These are phyloP conservation scores for Zaprionus taronus DNA, from an alignment of 1,140 invertebrate genomes.

Conservation along the genomic window DNA sequence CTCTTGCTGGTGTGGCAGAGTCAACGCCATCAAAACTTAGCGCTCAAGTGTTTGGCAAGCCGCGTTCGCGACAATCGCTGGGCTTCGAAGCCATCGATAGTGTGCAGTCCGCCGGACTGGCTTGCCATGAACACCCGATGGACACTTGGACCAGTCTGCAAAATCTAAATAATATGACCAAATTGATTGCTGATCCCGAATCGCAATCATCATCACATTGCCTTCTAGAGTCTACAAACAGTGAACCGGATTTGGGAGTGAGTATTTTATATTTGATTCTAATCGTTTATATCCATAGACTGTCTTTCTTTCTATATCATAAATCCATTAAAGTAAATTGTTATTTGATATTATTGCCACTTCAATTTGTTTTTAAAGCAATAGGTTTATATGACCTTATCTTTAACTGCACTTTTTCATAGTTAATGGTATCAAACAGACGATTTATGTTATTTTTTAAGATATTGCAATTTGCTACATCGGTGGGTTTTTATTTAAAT, in stretches of 20 bases:
- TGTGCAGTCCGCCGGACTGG: conserved; percentile 46
- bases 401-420: too few relatives aligned
- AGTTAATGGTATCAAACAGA: too few relatives aligned
- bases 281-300: neutral
- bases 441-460: too few relatives aligned
- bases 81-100: conserved; percentile 76
- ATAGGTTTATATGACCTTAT: too few relatives aligned
- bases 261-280: conserved; percentile 35
- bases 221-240: conserved; percentile 79
- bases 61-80: conserved; percentile 63
- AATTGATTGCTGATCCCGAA: conserved; percentile 22
- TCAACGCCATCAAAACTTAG: conserved; percentile 70
- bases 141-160: conserved; percentile 87
- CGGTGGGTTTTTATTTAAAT: too few relatives aligned
- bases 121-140: conserved; percentile 58
- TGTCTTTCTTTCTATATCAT: neutral
- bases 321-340: neutral
- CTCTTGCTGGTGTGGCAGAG: neutral
- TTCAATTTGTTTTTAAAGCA: too few relatives aligned
- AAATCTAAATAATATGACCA: conserved; percentile 84
- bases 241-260: conserved; percentile 84
- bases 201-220: conserved; percentile 54
- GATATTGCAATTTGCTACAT: too few relatives aligned
- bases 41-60: conserved; percentile 68
- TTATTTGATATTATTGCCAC: too few relatives aligned